phyloP scores from a whole-genome alignment of 2,888 invertebrate genomes.

The Dasypolia templi region DNA sequence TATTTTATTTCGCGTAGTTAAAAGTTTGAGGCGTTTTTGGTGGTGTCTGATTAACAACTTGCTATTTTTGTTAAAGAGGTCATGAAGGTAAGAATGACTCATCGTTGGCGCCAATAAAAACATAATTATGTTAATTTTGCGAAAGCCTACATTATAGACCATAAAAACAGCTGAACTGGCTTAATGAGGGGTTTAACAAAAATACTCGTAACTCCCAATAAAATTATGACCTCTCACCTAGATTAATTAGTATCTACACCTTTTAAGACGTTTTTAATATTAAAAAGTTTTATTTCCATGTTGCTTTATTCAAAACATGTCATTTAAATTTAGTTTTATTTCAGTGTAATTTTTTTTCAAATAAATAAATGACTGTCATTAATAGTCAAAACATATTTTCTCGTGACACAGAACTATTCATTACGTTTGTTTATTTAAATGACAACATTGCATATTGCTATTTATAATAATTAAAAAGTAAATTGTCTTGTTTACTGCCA shows the following conservation, averaged over 20 bases:
- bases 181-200: background rate
- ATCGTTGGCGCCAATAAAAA: constrained; percentile 33
- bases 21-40: constrained; percentile 8
- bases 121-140: constrained; percentile 38
- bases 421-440: constrained; percentile 3
- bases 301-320: constrained; percentile 14
- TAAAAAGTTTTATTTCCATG: background rate
- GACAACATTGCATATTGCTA: background rate
- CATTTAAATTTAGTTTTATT: constrained; percentile 4
- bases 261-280: background rate
- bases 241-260: background rate
- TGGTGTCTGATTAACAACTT: background rate
- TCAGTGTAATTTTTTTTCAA: background rate
- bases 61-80: constrained; percentile 25
- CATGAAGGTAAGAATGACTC: constrained; percentile 34
- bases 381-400: constrained; percentile 6
- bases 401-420: background rate
- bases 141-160: constrained; percentile 12
- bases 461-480: background rate
- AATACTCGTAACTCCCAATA: background rate
- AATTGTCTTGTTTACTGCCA: background rate
- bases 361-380: constrained; percentile 12
- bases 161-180: background rate
- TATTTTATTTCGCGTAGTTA: constrained; percentile 5
- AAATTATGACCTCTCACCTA: background rate